Evolutionary conservation across 2,797 vertebrate genomes (phyloP).

Genomic region (Cynopterus sphinx): DNA sequence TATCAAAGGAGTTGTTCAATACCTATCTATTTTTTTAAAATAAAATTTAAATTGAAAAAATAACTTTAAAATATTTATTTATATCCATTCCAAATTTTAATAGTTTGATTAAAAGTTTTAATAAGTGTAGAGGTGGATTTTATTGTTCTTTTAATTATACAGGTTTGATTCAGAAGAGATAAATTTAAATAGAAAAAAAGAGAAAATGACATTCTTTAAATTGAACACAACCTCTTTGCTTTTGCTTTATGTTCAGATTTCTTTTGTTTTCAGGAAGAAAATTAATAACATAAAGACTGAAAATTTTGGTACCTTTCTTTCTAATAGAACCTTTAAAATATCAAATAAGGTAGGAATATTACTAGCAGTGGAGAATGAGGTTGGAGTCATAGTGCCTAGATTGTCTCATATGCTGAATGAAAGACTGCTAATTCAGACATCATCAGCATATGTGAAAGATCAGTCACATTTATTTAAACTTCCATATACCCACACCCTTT

Average conservation of each 20-base stretch:
- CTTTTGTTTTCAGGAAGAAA: conserved; percentile 32
- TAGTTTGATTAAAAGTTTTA: neutral
- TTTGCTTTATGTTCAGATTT: conserved; percentile 9
- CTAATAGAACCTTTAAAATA: neutral
- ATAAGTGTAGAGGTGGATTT: neutral
- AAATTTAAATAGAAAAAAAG: neutral
- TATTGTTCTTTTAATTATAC: neutral
- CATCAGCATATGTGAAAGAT: neutral
- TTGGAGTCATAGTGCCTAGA: neutral
- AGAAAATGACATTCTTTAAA: neutral
- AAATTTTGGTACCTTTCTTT: neutral
- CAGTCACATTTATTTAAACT: neutral
- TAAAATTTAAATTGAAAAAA: neutral
- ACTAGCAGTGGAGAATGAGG: neutral
- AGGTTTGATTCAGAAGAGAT: neutral
- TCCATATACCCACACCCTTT: neutral
- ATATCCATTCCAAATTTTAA: neutral
- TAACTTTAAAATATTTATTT: neutral
- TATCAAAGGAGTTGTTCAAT: neutral
- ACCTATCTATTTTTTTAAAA: neutral
- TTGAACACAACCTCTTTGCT: neutral
- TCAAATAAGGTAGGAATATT: neutral
- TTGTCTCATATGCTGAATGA: neutral
- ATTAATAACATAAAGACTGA: neutral
- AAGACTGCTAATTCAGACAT: neutral